Percentiles rank a stretch among this genome's conserved stretches.
These are phyloP conservation scores for Sceloporus tristichus DNA, from an alignment of 2,113 vertebrate species.

Conservation along the genomic window DNA sequence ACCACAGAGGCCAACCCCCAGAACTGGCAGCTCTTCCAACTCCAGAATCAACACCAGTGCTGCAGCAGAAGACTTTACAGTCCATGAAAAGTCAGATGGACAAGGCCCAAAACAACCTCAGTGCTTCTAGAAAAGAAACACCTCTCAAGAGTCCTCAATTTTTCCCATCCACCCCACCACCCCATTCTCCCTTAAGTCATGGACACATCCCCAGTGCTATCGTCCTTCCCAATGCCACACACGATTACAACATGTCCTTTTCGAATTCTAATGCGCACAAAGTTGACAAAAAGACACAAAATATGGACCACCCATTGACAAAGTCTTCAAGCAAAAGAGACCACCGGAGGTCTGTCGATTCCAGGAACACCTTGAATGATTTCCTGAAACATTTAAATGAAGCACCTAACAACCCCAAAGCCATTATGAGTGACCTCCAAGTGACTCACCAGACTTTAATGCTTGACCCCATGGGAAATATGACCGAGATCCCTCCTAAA, in stretches of 20 bases:
- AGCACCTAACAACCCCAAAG: constrained; percentile 87
- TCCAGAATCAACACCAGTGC: constrained; percentile 95
- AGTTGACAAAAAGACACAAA: constrained; percentile 88
- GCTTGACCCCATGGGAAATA: constrained; percentile 91
- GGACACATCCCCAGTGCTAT: constrained; percentile 96
- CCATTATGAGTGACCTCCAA: constrained; percentile 91
- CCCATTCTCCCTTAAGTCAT: constrained; percentile 88
- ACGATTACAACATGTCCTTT: constrained; percentile 88
- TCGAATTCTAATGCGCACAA: constrained; percentile 87
- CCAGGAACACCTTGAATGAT: constrained; percentile 95
- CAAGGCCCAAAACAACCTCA: constrained; percentile 84
- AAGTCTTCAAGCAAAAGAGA: constrained; percentile 90
- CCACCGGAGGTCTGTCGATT: constrained; percentile 92
- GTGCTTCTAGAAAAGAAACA: constrained; percentile 86
- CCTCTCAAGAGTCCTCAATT: constrained; percentile 90
- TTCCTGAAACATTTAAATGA: constrained; percentile 97
- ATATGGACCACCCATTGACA: constrained; percentile 82
- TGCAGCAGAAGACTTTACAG: constrained; percentile 94
- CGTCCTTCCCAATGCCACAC: constrained; percentile 96
- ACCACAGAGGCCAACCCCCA: constrained; percentile 89
- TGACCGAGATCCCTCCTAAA: constrained; percentile 93
- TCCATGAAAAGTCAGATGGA: constrained; percentile 93
- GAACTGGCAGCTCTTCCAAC: constrained; percentile 96
- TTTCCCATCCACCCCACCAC: constrained; percentile 89
- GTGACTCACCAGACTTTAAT: constrained; percentile 90